Percentiles rank a stretch among this genome's conserved stretches.
Conservation (phyloP, 2,888 invertebrate species). For the Ametastegia equiseti region DNA sequence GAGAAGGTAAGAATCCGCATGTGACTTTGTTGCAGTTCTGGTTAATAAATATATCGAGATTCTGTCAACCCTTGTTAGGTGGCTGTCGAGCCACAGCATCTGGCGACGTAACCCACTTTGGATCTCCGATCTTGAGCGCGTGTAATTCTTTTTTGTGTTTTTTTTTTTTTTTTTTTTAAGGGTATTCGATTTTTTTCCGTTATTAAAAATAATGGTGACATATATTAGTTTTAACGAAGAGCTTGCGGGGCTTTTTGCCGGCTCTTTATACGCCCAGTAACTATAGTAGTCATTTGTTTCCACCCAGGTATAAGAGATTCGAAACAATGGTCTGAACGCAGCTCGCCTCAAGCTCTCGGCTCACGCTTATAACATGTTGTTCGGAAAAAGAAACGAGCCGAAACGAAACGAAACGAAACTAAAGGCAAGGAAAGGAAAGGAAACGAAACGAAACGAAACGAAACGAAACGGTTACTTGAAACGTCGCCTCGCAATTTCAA, state of each 20-base stretch:
- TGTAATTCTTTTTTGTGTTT: background rate
- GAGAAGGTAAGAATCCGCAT: too few species aligned
- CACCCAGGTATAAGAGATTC: constrained; percentile 57
- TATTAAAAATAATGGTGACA: constrained; percentile 73
- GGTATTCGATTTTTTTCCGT: constrained; percentile 60
- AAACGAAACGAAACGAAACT: constrained; percentile 44
- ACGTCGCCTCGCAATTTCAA: constrained; percentile 59
- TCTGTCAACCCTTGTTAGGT: constrained; percentile 59
- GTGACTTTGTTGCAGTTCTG: background rate
- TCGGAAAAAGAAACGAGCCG: constrained; percentile 41
- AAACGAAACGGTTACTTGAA: constrained; percentile 46
- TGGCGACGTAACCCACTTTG: constrained; percentile 52
- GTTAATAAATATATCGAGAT: constrained; percentile 39
- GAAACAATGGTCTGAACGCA: constrained; percentile 63
- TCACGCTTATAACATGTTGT: constrained; percentile 57
- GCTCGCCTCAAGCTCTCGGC: constrained; percentile 57
- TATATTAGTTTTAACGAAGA: constrained; percentile 73
- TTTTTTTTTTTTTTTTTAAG: constrained; percentile 22
- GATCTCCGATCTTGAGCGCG: background rate
- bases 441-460: constrained; percentile 42
- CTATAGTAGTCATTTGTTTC: constrained; percentile 66
- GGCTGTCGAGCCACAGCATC: constrained; percentile 51
- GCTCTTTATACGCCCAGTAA: constrained; percentile 64
- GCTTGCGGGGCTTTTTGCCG: constrained; percentile 61
- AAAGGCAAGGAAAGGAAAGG: too few species aligned